Percentiles rank a stretch among this genome's conserved stretches.
phyloP scores from a whole-genome alignment of 2,888 invertebrate genomes.

The Hoplodrina blanda region DNA sequence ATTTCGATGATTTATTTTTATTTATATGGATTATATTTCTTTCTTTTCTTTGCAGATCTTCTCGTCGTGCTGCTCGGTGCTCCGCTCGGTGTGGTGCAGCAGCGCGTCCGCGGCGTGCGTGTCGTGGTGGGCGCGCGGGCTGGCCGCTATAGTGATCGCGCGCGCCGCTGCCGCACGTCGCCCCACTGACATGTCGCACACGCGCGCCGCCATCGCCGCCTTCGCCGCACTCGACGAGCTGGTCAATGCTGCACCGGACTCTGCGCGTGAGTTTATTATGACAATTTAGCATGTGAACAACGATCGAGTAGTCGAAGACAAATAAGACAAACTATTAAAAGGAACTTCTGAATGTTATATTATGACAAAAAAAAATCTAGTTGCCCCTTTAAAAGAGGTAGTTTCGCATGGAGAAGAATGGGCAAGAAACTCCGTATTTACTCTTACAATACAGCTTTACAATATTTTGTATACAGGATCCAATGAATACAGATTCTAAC shows the following conservation, averaged over 20 bases:
- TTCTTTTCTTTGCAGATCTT: constrained; percentile 73
- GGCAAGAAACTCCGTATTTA: too few species aligned
- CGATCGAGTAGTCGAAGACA: too few species aligned
- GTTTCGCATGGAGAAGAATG: too few species aligned
- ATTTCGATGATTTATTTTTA: too few species aligned
- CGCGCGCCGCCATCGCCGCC: constrained; percentile 79
- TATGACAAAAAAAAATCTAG: too few species aligned
- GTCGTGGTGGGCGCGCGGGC: constrained; percentile 86
- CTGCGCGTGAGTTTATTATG: constrained; percentile 74
- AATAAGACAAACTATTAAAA: too few species aligned
- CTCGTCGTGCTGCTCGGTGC: constrained; percentile 81
- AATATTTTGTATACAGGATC: too few species aligned
- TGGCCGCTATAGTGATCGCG: constrained; percentile 79
- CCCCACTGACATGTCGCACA: constrained; percentile 73
- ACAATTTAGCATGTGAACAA: background rate
- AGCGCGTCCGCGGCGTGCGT: constrained; percentile 67
- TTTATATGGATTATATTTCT: too few species aligned
- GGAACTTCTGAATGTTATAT: too few species aligned
- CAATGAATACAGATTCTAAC: too few species aligned
- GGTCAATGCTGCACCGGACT: constrained; percentile 78
- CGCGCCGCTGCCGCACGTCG: constrained; percentile 78
- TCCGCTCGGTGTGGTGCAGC: constrained; percentile 80
- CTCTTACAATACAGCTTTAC: too few species aligned
- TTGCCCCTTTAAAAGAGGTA: too few species aligned
- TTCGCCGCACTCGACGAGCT: constrained; percentile 82